Evolutionary conservation across 2,888 invertebrate genomes (phyloP), one percentile per base, ranked within the genome.

Genomic region (Drosophila heteroneura): DNA sequence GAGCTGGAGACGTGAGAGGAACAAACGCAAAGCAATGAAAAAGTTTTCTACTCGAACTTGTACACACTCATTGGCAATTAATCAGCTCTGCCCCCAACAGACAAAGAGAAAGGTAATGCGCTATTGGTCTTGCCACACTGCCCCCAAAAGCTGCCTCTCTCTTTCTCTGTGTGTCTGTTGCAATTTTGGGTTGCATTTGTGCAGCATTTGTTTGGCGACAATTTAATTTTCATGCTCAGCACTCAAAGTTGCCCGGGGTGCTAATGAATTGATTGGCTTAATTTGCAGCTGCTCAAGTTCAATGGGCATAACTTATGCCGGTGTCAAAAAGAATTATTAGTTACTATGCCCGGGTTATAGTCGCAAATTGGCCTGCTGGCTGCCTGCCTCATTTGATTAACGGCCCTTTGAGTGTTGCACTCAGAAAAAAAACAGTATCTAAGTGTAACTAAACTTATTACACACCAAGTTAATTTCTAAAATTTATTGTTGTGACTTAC

Each of bases 21-120:
- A 12, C 19, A 19, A 26, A n/a, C n/a, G 70, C 41, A 68, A 74
- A 76, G 73, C 73, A 81, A 74, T 82, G 88, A 82, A 83, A 82
- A 88, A 88, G 74, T 89, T 90, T 84, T 82, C 71, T 63, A 62
- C 86, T 81, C 82, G 81, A 89, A 91, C 91, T 91, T 85, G 85
- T 90, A 90, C 86, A 91, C 90, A 86, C 90, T 91, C 91, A 86
- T 88, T 85, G 92, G 91, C 92, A 92, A 92, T 92, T 92, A 92
- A 92, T 92, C 92, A 92, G 90, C 79, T 86, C 70, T 41, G 47
- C 56, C 60, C 33, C 59, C 61, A 32, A 30, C 16, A 16, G 51
- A 44, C 37, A 73, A 79, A 90, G 82, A 84, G 76, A 89, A 87
- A 85, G 82, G 89, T 84, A 80, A 80, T 82, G 75, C 82, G 73